Evolutionary conservation across 1,140 invertebrate species (phyloP), one percentile per base, ranked within the genome.

Genomic region (Aradophagus sp.): DNA sequence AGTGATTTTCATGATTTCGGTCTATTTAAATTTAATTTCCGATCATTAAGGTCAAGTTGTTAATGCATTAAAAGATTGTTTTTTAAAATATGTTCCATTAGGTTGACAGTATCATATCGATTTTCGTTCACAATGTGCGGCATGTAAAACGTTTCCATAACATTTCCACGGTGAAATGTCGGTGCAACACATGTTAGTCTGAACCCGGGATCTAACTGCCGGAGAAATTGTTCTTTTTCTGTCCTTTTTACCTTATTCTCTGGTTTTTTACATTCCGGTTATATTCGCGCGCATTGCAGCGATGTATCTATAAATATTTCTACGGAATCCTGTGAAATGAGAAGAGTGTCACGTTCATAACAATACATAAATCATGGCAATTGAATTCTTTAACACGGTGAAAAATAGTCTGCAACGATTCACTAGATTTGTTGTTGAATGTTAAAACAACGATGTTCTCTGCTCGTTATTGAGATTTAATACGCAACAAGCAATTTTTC

Each of bases 341-440:
- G 44, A 42, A 32, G 62, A 31, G 42, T 66, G 62, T 56, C 50
- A 56, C 44, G 62, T 56, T 35, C 62, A 50, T 50, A 42, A 17
- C 50, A 35, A 56, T 48, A 48, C 52, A 66, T 66, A 66, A 66
- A 66, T 66, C 62, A 66, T 38, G 38, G 35, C 62, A 58, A 66
- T 66, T 66, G 52, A 48, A 58, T 66, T 66, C 52, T 55, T 65
- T 65, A 58, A n/a, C n/a, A n/a, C n/a, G n/a, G n/a, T n/a, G n/a
- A n/a, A n/a, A n/a, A n/a, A n/a, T n/a, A n/a, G n/a, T n/a, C n/a
- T n/a, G n/a, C n/a, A n/a, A n/a, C n/a, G n/a, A n/a, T n/a, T n/a
- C n/a, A n/a, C n/a, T n/a, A n/a, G n/a, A n/a, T n/a, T n/a, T n/a
- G n/a, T n/a, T n/a, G n/a, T n/a, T n/a, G n/a, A n/a, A n/a, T n/a